Percentiles rank a stretch among this genome's conserved stretches.
phyloP scores from a whole-genome alignment of 2,113 vertebrate species.

The Pelobates fuscus region DNA sequence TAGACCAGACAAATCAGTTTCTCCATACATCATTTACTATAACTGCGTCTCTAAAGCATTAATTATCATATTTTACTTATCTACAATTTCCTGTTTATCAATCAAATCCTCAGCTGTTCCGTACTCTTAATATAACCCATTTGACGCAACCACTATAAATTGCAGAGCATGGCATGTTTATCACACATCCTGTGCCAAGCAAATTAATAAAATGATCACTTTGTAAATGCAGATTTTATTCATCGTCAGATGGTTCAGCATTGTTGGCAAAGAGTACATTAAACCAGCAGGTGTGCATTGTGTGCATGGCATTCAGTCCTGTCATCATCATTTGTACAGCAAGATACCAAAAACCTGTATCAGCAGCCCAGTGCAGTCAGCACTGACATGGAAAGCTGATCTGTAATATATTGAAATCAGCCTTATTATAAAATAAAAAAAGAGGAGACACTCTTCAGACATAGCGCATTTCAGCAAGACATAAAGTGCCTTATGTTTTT shows the following conservation, averaged over 20 bases:
- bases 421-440: too few relatives aligned
- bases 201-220: slow-evolving; percentile 35
- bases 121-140: slow-evolving; percentile 7
- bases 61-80: background rate
- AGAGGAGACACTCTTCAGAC: too few relatives aligned
- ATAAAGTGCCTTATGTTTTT: too few relatives aligned
- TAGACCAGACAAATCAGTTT: too few relatives aligned
- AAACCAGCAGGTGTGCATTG: slow-evolving; percentile 28
- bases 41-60: background rate
- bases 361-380: too few relatives aligned
- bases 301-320: slow-evolving; percentile 1
- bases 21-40: background rate
- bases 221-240: slow-evolving; percentile 42
- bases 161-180: slow-evolving; percentile 25
- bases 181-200: slow-evolving; percentile 18
- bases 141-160: slow-evolving; percentile 24
- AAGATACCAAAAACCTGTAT: background rate
- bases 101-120: slow-evolving; percentile 22
- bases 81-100: background rate
- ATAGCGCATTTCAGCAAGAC: too few relatives aligned
- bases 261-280: slow-evolving; percentile 20
- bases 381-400: too few relatives aligned
- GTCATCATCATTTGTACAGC: slow-evolving; percentile 3
- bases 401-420: background rate
- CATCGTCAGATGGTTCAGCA: slow-evolving; percentile 30